phyloP scores from a whole-genome alignment of 1,140 invertebrate genomes.

The Apis florea region DNA sequence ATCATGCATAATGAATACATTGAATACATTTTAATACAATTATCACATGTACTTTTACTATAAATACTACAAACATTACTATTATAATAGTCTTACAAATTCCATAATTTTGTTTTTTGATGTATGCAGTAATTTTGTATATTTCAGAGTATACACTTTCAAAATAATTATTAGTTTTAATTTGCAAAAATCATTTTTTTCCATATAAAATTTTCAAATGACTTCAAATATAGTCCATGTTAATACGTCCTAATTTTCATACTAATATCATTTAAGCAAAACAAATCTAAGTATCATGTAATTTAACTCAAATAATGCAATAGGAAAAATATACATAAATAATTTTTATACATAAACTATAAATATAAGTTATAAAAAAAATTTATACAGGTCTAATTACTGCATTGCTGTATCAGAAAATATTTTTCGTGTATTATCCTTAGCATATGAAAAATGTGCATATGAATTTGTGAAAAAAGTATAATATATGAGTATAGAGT shows the following conservation, averaged over 20 bases:
- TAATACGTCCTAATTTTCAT: conserved; percentile 38
- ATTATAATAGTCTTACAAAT: conserved; percentile 1
- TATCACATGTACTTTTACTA: conserved; percentile 37
- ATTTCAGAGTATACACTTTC: conserved; percentile 5
- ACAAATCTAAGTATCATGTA: conserved; percentile 23
- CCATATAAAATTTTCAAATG: conserved; percentile 15
- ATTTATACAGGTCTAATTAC: conserved; percentile 38
- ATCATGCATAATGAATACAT: conserved; percentile 43
- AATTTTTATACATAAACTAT: conserved; percentile 46
- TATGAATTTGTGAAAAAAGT: conserved; percentile 6
- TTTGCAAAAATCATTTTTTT: neutral
- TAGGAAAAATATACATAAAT: conserved; percentile 43
- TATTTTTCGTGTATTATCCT: conserved; percentile 2
- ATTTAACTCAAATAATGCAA: conserved; percentile 33
- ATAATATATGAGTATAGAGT: neutral
- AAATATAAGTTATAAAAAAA: conserved; percentile 30
- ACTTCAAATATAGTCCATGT: conserved; percentile 22
- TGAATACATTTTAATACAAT: conserved; percentile 37
- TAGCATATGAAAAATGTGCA: neutral
- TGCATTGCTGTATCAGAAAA: conserved; percentile 19
- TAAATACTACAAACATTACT: conserved; percentile 2
- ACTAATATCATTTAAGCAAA: conserved; percentile 9
- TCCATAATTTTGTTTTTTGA: neutral
- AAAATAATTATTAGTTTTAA: conserved; percentile 7
- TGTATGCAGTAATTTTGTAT: conserved; percentile 1